These are phyloP conservation scores for Eueides isabella DNA, from an alignment of 1,140 invertebrate genomes.

Conservation along the genomic window DNA sequence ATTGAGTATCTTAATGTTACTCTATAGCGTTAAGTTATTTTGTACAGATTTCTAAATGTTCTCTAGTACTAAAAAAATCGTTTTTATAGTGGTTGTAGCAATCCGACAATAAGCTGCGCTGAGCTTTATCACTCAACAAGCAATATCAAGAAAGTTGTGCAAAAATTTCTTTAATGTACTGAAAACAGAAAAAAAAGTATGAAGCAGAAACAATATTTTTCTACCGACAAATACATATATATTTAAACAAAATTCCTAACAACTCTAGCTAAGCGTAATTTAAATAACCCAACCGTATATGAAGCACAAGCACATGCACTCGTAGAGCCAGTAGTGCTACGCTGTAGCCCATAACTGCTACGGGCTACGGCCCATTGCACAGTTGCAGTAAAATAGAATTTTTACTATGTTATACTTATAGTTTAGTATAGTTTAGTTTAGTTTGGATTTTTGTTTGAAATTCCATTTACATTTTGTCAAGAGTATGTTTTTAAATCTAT, in stretches of 20 bases:
- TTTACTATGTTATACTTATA: conserved; percentile 12
- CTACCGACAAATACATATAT: neutral
- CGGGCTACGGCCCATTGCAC: conserved; percentile 9
- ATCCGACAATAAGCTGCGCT: too few species aligned
- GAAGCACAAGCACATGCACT: conserved; percentile 13
- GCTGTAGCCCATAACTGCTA: conserved; percentile 8
- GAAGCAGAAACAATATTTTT: neutral
- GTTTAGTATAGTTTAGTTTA: conserved; percentile 2
- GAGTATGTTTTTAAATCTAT: too few species aligned
- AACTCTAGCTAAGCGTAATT: conserved; percentile 11
- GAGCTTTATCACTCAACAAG: too few species aligned
- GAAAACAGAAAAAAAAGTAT: neutral
- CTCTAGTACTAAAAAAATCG: too few species aligned
- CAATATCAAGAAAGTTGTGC: too few species aligned
- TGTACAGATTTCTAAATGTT: too few species aligned
- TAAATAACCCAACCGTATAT: conserved; percentile 14
- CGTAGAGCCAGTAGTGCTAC: neutral
- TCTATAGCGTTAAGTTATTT: too few species aligned
- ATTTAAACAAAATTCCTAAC: neutral
- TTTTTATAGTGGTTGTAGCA: too few species aligned
- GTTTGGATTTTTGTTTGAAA: neutral
- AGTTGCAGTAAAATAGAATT: conserved; percentile 10
- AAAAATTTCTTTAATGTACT: neutral
- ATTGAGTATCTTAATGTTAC: too few species aligned
- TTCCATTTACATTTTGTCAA: too few species aligned